phyloP scores from a whole-genome alignment of 1,140 invertebrate genomes.

The Nylanderia fulva region DNA sequence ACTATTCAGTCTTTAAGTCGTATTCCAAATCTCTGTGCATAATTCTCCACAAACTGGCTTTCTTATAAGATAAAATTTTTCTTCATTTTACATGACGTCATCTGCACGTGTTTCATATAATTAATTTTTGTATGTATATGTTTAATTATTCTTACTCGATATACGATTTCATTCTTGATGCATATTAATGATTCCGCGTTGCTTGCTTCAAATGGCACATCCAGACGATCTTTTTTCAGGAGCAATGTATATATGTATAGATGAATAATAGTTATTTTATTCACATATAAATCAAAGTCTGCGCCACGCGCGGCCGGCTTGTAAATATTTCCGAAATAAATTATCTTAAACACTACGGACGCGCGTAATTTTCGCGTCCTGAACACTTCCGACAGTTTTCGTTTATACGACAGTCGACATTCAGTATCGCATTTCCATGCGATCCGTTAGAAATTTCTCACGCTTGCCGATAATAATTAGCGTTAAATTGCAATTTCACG shows the following conservation, averaged over 20 bases:
- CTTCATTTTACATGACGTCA: background rate
- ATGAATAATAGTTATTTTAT: conserved; percentile 20
- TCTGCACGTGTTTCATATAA: background rate
- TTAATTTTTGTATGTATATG: too few relatives aligned
- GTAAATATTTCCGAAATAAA: conserved; percentile 26
- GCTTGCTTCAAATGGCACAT: conserved; percentile 35
- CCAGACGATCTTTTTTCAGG: background rate
- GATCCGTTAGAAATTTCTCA: conserved; percentile 40
- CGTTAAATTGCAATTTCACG: conserved; percentile 27
- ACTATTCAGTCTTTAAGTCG: conserved; percentile 43
- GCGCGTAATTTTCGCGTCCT: conserved; percentile 21
- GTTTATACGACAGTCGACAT: background rate
- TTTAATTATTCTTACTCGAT: conserved; percentile 16
- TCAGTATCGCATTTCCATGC: background rate
- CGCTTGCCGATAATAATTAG: conserved; percentile 14
- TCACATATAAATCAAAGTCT: conserved; percentile 27
- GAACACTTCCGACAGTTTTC: conserved; percentile 37
- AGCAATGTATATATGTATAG: background rate
- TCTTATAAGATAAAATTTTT: background rate
- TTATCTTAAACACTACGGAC: conserved; percentile 6
- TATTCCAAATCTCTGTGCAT: background rate
- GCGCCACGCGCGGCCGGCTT: background rate
- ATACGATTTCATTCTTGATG: conserved; percentile 22
- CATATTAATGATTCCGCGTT: conserved; percentile 11
- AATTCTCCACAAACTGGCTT: conserved; percentile 1